A percentile compares a stretch with the other conserved stretches of the same genome.
These are phyloP conservation scores for Tenthredo amoena DNA, from an alignment of 2,888 invertebrate genomes.

Conservation along the genomic window DNA sequence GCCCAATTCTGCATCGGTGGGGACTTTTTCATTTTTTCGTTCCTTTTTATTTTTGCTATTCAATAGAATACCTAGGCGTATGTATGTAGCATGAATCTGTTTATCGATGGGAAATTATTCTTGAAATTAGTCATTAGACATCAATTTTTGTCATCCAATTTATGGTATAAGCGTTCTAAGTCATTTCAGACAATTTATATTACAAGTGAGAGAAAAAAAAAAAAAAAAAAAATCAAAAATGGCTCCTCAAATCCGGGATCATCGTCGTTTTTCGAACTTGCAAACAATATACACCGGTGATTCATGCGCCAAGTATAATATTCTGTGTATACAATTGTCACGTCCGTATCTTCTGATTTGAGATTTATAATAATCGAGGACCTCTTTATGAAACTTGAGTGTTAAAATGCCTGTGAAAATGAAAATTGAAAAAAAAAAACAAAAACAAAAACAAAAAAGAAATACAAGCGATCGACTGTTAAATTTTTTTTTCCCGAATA, in stretches of 20 bases:
- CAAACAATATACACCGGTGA: not conserved
- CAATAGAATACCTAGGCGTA: not conserved
- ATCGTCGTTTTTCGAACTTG: not conserved
- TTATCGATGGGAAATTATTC: not conserved
- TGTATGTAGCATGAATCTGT: constrained; percentile 21
- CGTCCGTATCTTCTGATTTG: not conserved
- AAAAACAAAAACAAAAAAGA: not conserved
- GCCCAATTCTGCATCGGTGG: not conserved
- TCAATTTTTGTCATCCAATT: not conserved
- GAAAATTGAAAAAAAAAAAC: not conserved
- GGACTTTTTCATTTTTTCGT: not conserved
- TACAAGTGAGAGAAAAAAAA: not conserved
- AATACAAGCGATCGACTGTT: not conserved
- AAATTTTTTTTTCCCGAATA: not conserved
- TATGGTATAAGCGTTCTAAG: not conserved
- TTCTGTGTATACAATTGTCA: not conserved
- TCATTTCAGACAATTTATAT: not conserved
- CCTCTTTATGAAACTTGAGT: constrained; percentile 2
- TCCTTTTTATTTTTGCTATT: not conserved
- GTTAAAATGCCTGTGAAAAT: not conserved
- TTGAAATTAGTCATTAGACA: not conserved
- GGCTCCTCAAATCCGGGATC: not conserved
- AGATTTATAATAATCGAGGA: not conserved
- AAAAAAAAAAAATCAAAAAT: no score
- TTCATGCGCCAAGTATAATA: not conserved